phyloP scores from a whole-genome alignment of 2,888 invertebrate genomes.

The Cynaeus angustus region DNA sequence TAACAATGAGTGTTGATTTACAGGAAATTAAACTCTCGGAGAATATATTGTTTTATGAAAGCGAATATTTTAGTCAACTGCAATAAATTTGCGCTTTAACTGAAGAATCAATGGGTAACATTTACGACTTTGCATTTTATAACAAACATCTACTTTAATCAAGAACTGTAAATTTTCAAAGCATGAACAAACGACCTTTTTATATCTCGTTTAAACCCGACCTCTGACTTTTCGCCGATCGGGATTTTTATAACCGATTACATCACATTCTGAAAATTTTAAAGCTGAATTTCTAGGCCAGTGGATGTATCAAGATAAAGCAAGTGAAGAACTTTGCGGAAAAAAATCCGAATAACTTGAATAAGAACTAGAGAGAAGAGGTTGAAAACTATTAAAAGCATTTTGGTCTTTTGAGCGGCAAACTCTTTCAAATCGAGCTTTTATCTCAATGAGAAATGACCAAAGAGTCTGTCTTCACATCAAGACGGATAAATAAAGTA shows the following conservation, averaged over 20 bases:
- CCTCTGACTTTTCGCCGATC: too few species aligned
- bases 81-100: background rate
- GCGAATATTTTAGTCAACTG: background rate
- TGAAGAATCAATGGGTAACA: background rate
- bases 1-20: too few species aligned
- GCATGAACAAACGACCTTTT: constrained; percentile 9
- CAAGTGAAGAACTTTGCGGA: background rate
- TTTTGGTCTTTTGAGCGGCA: constrained; percentile 17
- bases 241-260: background rate
- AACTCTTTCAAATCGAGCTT: constrained; percentile 23
- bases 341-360: background rate
- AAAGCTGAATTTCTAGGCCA: background rate
- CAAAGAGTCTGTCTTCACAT: background rate
- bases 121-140: constrained; percentile 12
- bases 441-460: constrained; percentile 25
- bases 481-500: background rate
- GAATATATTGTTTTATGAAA: background rate
- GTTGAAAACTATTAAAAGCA: constrained; percentile 14
- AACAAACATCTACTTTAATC: constrained; percentile 8
- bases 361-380: constrained; percentile 3
- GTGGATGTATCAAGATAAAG: constrained; percentile 8
- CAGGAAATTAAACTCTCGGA: too few species aligned
- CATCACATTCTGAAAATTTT: constrained; percentile 3
- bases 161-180: constrained; percentile 18
- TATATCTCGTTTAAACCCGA: constrained; percentile 10